These are phyloP conservation scores for Bombus confusus DNA, from an alignment of 1,140 invertebrate species.

Conservation along the genomic window DNA sequence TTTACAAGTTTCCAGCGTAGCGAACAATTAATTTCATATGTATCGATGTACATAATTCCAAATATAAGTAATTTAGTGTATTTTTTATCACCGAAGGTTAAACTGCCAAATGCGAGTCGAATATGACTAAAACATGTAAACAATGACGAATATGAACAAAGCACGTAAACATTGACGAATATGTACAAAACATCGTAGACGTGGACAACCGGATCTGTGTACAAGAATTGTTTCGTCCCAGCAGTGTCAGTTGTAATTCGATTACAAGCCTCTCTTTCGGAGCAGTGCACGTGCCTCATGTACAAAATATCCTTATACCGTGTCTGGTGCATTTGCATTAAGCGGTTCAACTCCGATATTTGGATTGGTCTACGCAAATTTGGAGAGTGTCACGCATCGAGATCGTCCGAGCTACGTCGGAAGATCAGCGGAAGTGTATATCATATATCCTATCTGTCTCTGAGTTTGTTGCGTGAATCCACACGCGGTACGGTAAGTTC, in stretches of 20 bases:
- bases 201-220: not conserved
- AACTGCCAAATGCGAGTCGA: not conserved
- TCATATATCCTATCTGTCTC: not conserved
- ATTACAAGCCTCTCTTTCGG: slow-evolving; percentile 26
- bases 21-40: not conserved
- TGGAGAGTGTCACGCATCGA: not conserved
- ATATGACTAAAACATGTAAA: not conserved
- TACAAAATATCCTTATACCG: not conserved
- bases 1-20: not conserved
- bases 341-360: not conserved
- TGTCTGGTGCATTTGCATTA: slow-evolving; percentile 9
- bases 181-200: not conserved
- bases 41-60: not conserved
- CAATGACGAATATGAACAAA: not conserved
- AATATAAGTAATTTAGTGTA: too few relatives aligned
- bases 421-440: not conserved
- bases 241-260: slow-evolving; percentile 25
- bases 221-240: slow-evolving; percentile 11
- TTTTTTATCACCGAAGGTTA: slow-evolving; percentile 5
- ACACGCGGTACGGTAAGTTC: slow-evolving; percentile 1
- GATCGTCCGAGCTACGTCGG: too few relatives aligned
- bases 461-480: not conserved
- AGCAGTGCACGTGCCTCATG: not conserved
- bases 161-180: not conserved
- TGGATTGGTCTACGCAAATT: not conserved